Percentiles rank a stretch among this genome's conserved stretches.
Evolutionary conservation across 1,140 invertebrate genomes (phyloP).

Genomic region (Pachyrhynchus sulphureomaculatus): DNA sequence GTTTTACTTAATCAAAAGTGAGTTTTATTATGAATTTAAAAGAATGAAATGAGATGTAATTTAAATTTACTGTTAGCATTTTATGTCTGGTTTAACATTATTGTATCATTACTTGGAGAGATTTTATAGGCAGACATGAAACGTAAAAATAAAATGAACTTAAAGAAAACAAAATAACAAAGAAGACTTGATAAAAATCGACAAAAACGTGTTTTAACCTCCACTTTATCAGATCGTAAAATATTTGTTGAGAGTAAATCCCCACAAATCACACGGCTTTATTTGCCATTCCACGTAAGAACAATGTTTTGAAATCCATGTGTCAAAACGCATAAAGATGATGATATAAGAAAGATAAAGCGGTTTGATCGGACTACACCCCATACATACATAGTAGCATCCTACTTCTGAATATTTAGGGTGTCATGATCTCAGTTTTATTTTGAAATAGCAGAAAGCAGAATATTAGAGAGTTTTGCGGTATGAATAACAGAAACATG

Average conservation of each 20-base stretch:
- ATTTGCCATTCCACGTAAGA: slow-evolving; percentile 42
- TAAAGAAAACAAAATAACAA: too few relatives aligned
- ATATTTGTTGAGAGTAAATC: slow-evolving; percentile 17
- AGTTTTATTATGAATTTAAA: too few relatives aligned
- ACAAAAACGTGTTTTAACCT: neutral
- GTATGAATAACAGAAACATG: too few relatives aligned
- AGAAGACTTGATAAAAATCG: neutral
- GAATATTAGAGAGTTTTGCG: slow-evolving; percentile 11
- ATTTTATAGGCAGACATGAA: too few relatives aligned
- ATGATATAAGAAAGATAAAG: slow-evolving; percentile 43
- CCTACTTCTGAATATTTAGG: slow-evolving; percentile 44
- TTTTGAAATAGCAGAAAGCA: slow-evolving; percentile 16
- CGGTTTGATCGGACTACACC: slow-evolving; percentile 29
- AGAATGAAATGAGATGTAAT: too few relatives aligned
- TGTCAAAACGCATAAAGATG: slow-evolving; percentile 39
- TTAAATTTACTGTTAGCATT: too few relatives aligned
- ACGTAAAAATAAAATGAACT: too few relatives aligned
- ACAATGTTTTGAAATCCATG: slow-evolving; percentile 41
- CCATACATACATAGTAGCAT: slow-evolving; percentile 36
- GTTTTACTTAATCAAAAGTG: too few relatives aligned
- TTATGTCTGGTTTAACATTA: too few relatives aligned
- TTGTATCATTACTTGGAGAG: too few relatives aligned
- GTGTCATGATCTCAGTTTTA: slow-evolving; percentile 30
- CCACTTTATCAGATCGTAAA: slow-evolving; percentile 5
- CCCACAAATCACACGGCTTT: slow-evolving; percentile 21